A percentile compares a stretch with the other conserved stretches of the same genome.
Conservation (phyloP, 2,888 invertebrate species). For the Calephelis perditalis region DNA sequence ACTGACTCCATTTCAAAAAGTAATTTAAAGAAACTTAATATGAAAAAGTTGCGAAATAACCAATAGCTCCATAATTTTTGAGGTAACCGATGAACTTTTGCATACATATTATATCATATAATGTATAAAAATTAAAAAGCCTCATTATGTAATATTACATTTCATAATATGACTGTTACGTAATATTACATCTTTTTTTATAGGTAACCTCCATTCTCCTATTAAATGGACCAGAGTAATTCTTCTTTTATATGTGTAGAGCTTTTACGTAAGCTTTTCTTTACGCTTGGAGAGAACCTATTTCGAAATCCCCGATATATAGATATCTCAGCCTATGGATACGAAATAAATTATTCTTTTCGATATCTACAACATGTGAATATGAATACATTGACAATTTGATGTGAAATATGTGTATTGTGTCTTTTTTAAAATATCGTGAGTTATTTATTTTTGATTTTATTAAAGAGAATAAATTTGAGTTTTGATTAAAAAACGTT, state of each 20-base stretch:
- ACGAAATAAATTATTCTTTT: neutral
- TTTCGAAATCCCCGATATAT: constrained; percentile 47
- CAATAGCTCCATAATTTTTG: too few relatives aligned
- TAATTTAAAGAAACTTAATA: too few relatives aligned
- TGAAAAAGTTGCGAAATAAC: too few relatives aligned
- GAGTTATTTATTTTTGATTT: constrained; percentile 9
- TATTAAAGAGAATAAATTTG: too few relatives aligned
- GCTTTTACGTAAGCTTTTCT: constrained; percentile 66
- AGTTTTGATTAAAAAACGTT: too few relatives aligned
- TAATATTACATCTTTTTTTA: too few relatives aligned
- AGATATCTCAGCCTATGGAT: constrained; percentile 42
- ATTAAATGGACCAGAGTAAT: constrained; percentile 25
- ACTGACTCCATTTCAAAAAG: too few relatives aligned
- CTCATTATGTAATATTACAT: too few relatives aligned
- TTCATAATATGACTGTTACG: too few relatives aligned
- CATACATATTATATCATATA: too few relatives aligned
- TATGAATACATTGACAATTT: constrained; percentile 1
- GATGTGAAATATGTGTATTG: constrained; percentile 9
- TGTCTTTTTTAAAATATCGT: constrained; percentile 4
- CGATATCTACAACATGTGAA: constrained; percentile 7
- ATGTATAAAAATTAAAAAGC: too few relatives aligned
- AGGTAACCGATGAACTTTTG: too few relatives aligned
- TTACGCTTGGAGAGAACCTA: constrained; percentile 57
- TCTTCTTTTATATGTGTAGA: constrained; percentile 61
- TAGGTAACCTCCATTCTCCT: constrained; percentile 19